These are phyloP conservation scores for Dicerorhinus sumatrensis DNA, from an alignment of 2,113 vertebrate species.

Conservation along the genomic window DNA sequence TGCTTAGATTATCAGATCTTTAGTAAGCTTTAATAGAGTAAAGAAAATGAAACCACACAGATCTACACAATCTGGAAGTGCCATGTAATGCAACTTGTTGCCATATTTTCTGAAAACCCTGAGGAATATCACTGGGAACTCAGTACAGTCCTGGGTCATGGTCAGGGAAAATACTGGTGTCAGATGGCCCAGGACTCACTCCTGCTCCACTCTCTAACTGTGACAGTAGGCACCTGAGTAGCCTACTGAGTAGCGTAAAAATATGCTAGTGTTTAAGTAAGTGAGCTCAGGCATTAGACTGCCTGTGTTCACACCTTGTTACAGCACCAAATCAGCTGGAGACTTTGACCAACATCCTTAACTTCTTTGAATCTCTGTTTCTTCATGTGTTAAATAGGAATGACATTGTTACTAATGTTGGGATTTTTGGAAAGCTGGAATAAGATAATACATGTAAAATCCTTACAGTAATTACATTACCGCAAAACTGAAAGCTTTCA, in stretches of 20 bases:
- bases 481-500: background rate
- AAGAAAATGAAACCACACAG: background rate
- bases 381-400: background rate
- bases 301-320: too few relatives aligned
- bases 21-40: background rate
- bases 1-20: background rate
- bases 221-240: fast-evolving
- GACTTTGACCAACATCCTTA: background rate
- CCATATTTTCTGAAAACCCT: background rate
- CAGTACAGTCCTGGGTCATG: too few relatives aligned
- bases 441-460: background rate
- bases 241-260: background rate
- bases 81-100: background rate
- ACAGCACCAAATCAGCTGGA: background rate
- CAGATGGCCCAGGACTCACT: background rate
- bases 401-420: background rate
- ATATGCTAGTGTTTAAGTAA: background rate
- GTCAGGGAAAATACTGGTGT: background rate
- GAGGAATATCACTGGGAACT: background rate
- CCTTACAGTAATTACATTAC: background rate
- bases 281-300: background rate
- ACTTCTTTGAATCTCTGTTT: background rate
- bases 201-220: too few relatives aligned
- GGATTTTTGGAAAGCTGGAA: background rate
- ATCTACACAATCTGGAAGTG: background rate